Evolutionary conservation across 2,113 vertebrate genomes (phyloP).

Genomic region (Perccottus glenii): DNA sequence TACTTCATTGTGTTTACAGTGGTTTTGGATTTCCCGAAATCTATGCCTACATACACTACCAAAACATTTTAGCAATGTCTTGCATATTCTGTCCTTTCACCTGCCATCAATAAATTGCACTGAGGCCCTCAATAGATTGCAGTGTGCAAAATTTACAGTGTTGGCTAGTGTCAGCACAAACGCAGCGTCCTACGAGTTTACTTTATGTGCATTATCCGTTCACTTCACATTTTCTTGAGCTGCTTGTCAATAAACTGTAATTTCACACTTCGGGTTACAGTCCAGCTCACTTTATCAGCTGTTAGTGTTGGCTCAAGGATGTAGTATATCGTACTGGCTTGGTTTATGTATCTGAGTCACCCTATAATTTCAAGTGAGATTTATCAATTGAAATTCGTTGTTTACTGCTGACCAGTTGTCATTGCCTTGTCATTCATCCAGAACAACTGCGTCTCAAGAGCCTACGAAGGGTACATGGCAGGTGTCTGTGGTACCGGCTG

Average conservation of each 20-base stretch:
- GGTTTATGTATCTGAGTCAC: too few relatives aligned
- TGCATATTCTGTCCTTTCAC: not conserved
- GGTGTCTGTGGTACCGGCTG: conserved; percentile 96
- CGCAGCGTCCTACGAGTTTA: not conserved
- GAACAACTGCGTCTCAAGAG: conserved; percentile 97
- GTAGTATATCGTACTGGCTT: too few relatives aligned
- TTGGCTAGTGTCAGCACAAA: not conserved
- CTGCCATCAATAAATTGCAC: not conserved
- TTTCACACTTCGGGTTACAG: not conserved
- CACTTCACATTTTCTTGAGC: conserved; percentile 2
- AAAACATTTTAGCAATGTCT: not conserved
- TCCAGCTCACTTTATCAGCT: not conserved
- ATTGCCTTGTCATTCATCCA: conserved; percentile 49
- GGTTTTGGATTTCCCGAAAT: not conserved
- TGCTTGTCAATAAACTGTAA: conserved; percentile 44
- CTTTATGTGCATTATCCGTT: not conserved
- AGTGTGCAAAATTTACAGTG: not conserved
- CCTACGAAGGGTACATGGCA: conserved; percentile 92
- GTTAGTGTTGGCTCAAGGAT: not conserved
- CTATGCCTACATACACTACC: not conserved
- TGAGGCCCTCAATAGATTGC: too few relatives aligned
- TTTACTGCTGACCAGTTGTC: not conserved
- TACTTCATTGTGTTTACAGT: not conserved
- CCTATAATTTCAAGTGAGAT: too few relatives aligned
- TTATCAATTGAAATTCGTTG: not conserved